A percentile compares a stretch with the other conserved stretches of the same genome.
Conservation (phyloP, 1,140 invertebrate species). For the Pseudachorutes palmiensis region DNA sequence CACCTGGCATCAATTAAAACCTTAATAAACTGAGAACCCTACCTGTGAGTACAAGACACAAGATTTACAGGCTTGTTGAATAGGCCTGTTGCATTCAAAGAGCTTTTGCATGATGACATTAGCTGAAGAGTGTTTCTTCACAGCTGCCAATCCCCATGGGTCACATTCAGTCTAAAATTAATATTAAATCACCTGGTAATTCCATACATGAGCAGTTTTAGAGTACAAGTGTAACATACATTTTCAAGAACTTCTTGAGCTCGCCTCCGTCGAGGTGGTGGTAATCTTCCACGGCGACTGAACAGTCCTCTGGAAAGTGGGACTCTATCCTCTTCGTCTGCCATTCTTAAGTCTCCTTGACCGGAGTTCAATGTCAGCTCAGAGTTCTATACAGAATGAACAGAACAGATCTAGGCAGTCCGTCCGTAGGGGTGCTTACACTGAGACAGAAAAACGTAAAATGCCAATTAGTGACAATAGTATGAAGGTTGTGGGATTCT, state of each 20-base stretch:
- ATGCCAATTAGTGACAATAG: too few species aligned
- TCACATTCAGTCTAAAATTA: not conserved
- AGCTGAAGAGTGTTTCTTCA: not conserved
- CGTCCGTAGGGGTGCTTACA: too few species aligned
- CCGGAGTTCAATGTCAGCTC: too few species aligned
- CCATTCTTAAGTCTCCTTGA: too few species aligned
- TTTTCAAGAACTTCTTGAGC: not conserved
- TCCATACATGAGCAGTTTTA: not conserved
- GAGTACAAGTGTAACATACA: not conserved
- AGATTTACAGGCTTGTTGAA: not conserved
- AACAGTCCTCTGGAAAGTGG: not conserved
- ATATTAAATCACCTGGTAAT: not conserved
- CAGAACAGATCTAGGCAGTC: too few species aligned
- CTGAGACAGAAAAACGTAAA: too few species aligned
- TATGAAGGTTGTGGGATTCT: too few species aligned
- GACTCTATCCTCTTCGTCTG: too few species aligned
- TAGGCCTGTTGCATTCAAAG: not conserved
- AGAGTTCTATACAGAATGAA: too few species aligned
- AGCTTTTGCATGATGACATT: too few species aligned
- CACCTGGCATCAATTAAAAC: not conserved
- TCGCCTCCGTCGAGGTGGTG: not conserved
- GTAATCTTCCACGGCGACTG: not conserved
- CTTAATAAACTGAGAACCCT: not conserved
- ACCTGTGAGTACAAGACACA: constrained; percentile 1
- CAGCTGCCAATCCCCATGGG: not conserved